Conservation (phyloP, 2,113 vertebrate genomes). For the Chelonoidis abingdonii region DNA sequence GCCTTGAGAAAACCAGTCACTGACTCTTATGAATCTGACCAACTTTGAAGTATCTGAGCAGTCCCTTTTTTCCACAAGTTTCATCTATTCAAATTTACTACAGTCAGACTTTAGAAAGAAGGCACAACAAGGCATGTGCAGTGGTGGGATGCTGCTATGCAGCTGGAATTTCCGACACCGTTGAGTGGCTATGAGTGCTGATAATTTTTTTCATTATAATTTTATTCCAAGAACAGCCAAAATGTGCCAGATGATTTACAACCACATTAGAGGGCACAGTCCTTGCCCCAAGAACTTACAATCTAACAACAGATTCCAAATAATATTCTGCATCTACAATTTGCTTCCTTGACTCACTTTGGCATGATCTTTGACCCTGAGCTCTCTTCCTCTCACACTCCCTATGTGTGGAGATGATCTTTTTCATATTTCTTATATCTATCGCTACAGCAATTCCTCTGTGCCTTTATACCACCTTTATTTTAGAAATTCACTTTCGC, state of each 20-base stretch:
- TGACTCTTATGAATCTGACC: slow-evolving; percentile 66
- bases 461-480: background rate
- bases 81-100: slow-evolving; percentile 2
- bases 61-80: background rate
- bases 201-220: background rate
- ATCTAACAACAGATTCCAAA: slow-evolving; percentile 16
- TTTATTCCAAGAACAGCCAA: slow-evolving; percentile 1
- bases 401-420: background rate
- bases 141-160: background rate
- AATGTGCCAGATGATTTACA: slow-evolving; percentile 6
- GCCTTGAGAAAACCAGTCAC: slow-evolving; percentile 59
- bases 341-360: background rate
- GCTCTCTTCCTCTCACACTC: background rate
- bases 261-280: background rate
- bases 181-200: slow-evolving; percentile 4
- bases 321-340: background rate
- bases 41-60: slow-evolving; percentile 13
- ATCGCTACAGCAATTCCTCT: background rate
- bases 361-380: background rate
- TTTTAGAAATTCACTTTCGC: background rate
- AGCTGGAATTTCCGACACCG: background rate
- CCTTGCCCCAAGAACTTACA: background rate
- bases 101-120: background rate
- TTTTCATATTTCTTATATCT: background rate
- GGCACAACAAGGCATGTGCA: background rate